Conservation (phyloP, 2,797 vertebrate genomes). For the Premnoplex brunnescens region DNA sequence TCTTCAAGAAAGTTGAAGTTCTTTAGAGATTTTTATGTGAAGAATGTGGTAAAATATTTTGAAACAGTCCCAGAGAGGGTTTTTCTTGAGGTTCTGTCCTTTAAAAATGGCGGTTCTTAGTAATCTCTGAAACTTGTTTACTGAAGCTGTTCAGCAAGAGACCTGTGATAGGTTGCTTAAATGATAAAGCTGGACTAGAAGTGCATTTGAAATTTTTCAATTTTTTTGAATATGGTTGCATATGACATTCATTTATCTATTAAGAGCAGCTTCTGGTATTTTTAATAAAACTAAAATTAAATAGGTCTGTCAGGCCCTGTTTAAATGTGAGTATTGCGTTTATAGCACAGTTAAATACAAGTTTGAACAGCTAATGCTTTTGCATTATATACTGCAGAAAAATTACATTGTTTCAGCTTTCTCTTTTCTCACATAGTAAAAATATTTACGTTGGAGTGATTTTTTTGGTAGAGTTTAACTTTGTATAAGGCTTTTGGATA, state of each 20-base stretch:
- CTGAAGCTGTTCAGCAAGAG: neutral
- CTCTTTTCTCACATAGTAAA: neutral
- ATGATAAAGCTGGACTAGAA: neutral
- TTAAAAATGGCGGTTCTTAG: neutral
- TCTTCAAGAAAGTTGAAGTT: neutral
- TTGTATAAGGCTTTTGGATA: neutral
- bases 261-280: conserved; percentile 13
- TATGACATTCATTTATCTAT: conserved; percentile 5
- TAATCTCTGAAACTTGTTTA: neutral
- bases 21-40: neutral
- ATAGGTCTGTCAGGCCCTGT: neutral
- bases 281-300: conserved; percentile 34
- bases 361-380: neutral
- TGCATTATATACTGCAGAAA: neutral
- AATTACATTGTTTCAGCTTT: neutral
- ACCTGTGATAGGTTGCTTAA: neutral
- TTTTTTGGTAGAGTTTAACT: neutral
- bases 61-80: neutral
- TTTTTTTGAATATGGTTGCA: conserved; percentile 6
- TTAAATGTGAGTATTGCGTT: conserved; percentile 8
- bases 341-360: neutral
- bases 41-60: neutral
- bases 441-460: neutral
- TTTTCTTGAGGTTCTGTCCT: neutral
- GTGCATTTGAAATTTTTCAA: neutral